Evolutionary conservation across 92 coral and sea anemone species (phyloP), one percentile per base, ranked within the genome.

Genomic region (Pocillopora grandis): DNA sequence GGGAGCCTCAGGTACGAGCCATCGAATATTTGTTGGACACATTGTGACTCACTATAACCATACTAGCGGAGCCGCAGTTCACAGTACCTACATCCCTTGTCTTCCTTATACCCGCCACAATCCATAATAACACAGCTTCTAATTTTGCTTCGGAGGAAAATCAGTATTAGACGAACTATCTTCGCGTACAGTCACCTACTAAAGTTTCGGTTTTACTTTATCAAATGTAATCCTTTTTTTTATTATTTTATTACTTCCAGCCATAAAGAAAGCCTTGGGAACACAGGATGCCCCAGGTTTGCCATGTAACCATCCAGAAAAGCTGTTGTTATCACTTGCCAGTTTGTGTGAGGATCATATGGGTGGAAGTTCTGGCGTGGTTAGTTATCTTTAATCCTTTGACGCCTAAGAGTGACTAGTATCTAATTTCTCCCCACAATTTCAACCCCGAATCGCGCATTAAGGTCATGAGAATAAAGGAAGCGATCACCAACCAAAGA

Each of bases 311-410:
- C 77, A 77, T 76, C 92, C 95, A 52, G 88, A 94, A 56, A 72
- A 92, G n/a, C 84, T 95, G 48, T 69, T 97, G 80, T 72, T 94
- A 12, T 77, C 90, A n/a, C 66, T 94, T 68, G 95, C 98, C 8
- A 90, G 80, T 76, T 73, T 97, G 75, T 87, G 95, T 14, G 98
- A 97, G 80, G 93, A 94, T 18, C 82, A 92, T 74, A 94, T 94
- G 98, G 99, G 99, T 20, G 99, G 99, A 13, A 89, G 95, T 66
- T 97, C 99, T 55, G 99, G 99, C 33, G 99, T 90, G 90, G 99
- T 97, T 73, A 87, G 99, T 88, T 37, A 35, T 5, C 66, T 21
- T 6, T n/a, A 66, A 66, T 0, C 10, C n/a, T 66, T 66, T 21
- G 42, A n/a, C 11, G 17, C 42, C 75, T 16, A 42, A 42, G 52